Evolutionary conservation across 1,140 invertebrate species (phyloP), one percentile per base, ranked within the genome.

Genomic region (Drosophila kepulauana): DNA sequence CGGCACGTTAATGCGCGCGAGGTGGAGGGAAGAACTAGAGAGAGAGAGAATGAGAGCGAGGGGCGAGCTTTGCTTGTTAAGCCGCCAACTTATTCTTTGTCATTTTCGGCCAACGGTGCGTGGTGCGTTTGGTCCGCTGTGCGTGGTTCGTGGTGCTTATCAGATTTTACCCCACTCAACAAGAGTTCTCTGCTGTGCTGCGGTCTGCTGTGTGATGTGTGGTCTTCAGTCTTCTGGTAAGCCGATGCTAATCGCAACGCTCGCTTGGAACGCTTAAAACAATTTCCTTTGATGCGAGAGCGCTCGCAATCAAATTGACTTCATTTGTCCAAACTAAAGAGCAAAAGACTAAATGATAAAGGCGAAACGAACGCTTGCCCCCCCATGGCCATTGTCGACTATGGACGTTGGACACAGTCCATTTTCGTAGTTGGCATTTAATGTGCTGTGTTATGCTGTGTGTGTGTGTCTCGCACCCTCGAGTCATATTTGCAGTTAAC

Each of bases 301-400:
- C 20, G 20, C 20, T 25, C 58, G 51, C 74, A 89, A 89, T 89
- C 85, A 86, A 89, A 89, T 89, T 89, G 85, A 89, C 85, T 89
- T 89, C 85, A 89, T 89, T 89, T 89, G 85, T 81, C 65, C 63
- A 30, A 63, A 62, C 72, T 52, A 73, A 76, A 82, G 78, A 71
- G 84, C 72, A 78, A 58, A 67, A 89, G 67, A 82, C 81, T 89
- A 88, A 89, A 89, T 85, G 85, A 89, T 88, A 78, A 82, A 81
- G 75, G 41, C 41, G 41, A 16, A 56, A 56, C 52, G 33, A 25
- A 25, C 20, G 20, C 20, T 25, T 25, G 20, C 0, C 20, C 20
- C 20, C 77, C 16, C 30, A 33, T 13, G 38, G 59, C 51, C 16
- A 35, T 56, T 38, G 15, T 56, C n/a, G 58, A 30, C 35, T 10